Evolutionary conservation across 1,140 invertebrate genomes (phyloP), one percentile per base, ranked within the genome.

Genomic region (Heliothis subflexa): DNA sequence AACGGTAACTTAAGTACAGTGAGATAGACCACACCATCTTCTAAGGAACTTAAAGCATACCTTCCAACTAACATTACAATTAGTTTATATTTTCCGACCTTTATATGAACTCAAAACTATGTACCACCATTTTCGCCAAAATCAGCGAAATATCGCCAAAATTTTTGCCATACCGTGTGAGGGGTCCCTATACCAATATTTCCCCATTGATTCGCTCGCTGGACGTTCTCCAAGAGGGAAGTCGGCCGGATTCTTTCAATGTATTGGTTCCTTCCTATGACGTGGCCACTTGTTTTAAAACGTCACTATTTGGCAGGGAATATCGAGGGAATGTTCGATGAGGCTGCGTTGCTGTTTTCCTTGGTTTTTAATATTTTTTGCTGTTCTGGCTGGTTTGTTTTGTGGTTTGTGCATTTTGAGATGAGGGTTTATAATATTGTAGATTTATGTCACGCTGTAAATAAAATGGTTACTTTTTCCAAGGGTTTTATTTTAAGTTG

Each of bases 211-310:
- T 79, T 79, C 78, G 40, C 49, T 55, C 21, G 25, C 81, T 85
- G 84, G 81, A 83, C 61, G 33, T 54, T 28, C 66, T 83, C 84
- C 81, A 85, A 83, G 54, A 13, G 76, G 81, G 83, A 83, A 81
- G 79, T 49, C 73, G 57, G 55, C 59, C 74, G 61, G 71, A 62
- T 68, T 80, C 66, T 76, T 61, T 52, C 40, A 72, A 50, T 52
- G 78, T 81, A 80, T 81, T 80, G 81, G 72, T 83, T 83, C 77
- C 82, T 81, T 76, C 78, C 81, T 77, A 70, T 59, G 81, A 80
- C 80, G 83, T 85, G 45, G 21, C 59, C 45, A 52, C 57, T 79
- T 79, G 74, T 57, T 75, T 64, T 61, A 59, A 79, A 66, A 64
- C 75, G 47, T 59, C 66, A 64, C 61, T 55, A 9, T 62, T 50